These are phyloP conservation scores for Oophaga pumilio DNA, from an alignment of 2,113 vertebrate genomes.

Conservation along the genomic window DNA sequence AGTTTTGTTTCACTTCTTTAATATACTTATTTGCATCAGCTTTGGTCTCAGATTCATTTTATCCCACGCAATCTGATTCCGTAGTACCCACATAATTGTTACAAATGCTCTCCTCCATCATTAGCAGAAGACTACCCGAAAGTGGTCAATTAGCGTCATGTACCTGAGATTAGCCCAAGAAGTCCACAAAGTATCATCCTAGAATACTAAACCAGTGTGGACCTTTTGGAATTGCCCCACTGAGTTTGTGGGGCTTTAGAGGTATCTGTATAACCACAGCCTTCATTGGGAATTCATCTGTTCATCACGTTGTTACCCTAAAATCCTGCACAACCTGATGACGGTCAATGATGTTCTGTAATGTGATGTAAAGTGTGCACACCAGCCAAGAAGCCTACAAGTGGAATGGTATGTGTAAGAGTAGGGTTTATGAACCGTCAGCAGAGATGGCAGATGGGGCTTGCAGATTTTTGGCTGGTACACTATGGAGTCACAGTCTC, in stretches of 20 bases:
- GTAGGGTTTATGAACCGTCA: not conserved
- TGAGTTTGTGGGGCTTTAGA: not conserved
- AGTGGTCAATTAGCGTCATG: too few relatives aligned
- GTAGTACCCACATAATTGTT: too few relatives aligned
- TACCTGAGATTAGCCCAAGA: too few relatives aligned
- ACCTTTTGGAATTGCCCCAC: not conserved
- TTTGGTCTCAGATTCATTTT: too few relatives aligned
- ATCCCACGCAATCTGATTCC: too few relatives aligned
- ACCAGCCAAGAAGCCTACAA: not conserved
- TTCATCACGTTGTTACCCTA: not conserved
- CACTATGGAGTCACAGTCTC: not conserved
- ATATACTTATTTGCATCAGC: too few relatives aligned
- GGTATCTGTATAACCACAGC: not conserved
- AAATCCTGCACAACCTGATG: not conserved
- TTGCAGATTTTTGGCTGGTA: slow-evolving; percentile 53
- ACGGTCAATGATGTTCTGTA: not conserved
- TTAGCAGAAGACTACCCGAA: too few relatives aligned
- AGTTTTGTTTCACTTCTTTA: too few relatives aligned
- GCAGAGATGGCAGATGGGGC: slow-evolving; percentile 54
- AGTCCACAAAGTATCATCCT: too few relatives aligned
- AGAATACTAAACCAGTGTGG: too few relatives aligned
- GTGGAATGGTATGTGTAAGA: not conserved
- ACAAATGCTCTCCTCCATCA: too few relatives aligned
- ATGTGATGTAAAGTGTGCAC: not conserved
- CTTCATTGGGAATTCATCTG: not conserved